Conservation (phyloP, 2,797 vertebrate genomes). For the Gadopsis bispinosus region DNA sequence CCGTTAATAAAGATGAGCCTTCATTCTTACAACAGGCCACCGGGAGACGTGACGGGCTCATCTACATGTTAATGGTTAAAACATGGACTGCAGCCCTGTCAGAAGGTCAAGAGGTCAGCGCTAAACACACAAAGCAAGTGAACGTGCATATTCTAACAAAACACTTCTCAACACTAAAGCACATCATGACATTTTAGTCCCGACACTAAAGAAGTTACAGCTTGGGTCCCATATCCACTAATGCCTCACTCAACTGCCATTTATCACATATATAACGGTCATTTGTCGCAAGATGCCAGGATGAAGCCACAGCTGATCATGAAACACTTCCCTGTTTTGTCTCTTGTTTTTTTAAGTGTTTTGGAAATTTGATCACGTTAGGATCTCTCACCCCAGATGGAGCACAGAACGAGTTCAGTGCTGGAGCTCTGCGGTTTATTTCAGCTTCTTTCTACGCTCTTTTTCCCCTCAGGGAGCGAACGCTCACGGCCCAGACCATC, state of each 20-base stretch:
- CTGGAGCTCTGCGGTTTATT: background rate
- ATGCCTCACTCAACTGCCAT: too few relatives aligned
- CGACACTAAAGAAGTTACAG: background rate
- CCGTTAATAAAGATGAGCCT: background rate
- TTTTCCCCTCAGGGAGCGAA: slow-evolving; percentile 73
- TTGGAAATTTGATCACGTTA: background rate
- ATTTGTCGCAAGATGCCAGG: background rate
- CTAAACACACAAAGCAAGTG: background rate
- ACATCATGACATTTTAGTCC: too few relatives aligned
- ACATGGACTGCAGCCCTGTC: background rate
- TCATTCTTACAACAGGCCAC: background rate
- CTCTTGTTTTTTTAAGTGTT: background rate
- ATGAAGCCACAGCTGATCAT: background rate
- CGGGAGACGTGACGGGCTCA: too few relatives aligned
- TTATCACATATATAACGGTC: background rate
- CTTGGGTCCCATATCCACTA: background rate
- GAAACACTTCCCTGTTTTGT: background rate
- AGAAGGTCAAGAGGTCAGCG: background rate
- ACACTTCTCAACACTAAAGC: background rate
- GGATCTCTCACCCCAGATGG: background rate
- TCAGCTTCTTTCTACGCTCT: background rate
- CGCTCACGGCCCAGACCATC: slow-evolving; percentile 78
- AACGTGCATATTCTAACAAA: background rate
- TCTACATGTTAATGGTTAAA: background rate
- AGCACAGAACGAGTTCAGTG: background rate